These are phyloP conservation scores for Albula glossodonta DNA, from an alignment of 2,113 vertebrate genomes.

Conservation along the genomic window DNA sequence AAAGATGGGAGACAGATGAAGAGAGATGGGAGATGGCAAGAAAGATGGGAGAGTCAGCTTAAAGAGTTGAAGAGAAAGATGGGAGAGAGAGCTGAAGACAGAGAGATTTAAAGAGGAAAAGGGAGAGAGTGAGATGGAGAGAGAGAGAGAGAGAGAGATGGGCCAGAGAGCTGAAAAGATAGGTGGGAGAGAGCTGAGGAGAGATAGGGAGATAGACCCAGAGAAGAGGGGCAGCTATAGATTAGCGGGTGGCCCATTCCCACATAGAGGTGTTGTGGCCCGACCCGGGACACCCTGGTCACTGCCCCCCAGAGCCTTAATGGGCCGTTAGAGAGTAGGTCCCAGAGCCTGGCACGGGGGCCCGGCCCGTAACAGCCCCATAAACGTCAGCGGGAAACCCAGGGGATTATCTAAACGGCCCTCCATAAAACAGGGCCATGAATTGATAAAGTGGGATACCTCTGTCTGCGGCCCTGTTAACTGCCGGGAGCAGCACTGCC, in stretches of 20 bases:
- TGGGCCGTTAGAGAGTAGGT: background rate
- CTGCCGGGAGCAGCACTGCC: background rate
- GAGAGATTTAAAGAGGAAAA: background rate
- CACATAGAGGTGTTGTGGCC: background rate
- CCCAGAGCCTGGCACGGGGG: slow-evolving; percentile 2
- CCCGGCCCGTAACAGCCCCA: background rate
- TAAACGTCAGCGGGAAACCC: slow-evolving; percentile 4
- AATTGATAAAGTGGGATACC: background rate
- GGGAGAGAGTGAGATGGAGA: background rate
- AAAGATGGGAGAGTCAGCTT: no score
- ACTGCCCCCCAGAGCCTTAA: background rate
- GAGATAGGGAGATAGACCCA: background rate
- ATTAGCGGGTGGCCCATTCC: no score
- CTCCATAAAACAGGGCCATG: slow-evolving; percentile 10
- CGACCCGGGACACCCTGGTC: background rate
- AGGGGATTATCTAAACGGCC: slow-evolving; percentile 8
- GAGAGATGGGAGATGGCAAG: background rate
- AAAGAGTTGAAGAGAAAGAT: background rate
- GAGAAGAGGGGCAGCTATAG: no score
- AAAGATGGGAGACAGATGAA: no score
- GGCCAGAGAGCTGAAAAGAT: no score
- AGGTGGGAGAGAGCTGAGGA: no score
- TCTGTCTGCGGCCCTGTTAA: slow-evolving; percentile 17
- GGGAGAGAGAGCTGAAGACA: background rate
- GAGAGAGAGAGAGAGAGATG: background rate